Evolutionary conservation across 2,797 vertebrate genomes (phyloP).

Genomic region (Hipposideros larvatus): DNA sequence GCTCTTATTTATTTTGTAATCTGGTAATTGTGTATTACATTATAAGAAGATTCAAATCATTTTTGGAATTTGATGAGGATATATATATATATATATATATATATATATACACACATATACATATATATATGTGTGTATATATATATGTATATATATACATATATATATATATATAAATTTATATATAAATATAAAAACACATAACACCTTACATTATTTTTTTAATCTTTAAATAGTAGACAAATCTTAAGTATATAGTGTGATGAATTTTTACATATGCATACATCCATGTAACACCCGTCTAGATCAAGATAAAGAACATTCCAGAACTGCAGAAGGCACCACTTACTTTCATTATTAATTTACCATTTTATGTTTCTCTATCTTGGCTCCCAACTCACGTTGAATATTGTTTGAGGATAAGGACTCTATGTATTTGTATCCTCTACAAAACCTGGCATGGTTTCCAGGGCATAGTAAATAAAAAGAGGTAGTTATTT

Average conservation of each 20-base stretch:
- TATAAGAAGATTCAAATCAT: constrained; percentile 44
- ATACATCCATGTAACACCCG: background rate
- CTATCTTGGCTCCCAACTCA: background rate
- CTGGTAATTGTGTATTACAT: constrained; percentile 20
- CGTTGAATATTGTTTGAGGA: constrained; percentile 20
- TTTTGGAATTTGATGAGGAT: constrained; percentile 43
- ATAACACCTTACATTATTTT: constrained; percentile 19
- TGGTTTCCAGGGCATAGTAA: background rate
- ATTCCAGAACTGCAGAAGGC: constrained; percentile 16
- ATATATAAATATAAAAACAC: background rate
- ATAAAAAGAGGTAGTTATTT: background rate
- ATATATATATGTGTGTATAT: background rate
- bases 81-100: background rate
- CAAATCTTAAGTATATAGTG: background rate
- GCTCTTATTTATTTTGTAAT: constrained; percentile 66
- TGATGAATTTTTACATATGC: background rate
- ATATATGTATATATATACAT: background rate
- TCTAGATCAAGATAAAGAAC: constrained; percentile 39
- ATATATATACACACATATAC: background rate
- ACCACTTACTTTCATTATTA: constrained; percentile 43
- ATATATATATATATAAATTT: too few relatives aligned
- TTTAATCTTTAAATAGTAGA: constrained; percentile 26
- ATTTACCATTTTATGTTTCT: constrained; percentile 29
- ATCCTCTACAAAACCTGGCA: background rate
- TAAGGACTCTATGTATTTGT: background rate